These are phyloP conservation scores for Ditula angustiorana DNA, from an alignment of 2,888 invertebrate species.

Conservation along the genomic window DNA sequence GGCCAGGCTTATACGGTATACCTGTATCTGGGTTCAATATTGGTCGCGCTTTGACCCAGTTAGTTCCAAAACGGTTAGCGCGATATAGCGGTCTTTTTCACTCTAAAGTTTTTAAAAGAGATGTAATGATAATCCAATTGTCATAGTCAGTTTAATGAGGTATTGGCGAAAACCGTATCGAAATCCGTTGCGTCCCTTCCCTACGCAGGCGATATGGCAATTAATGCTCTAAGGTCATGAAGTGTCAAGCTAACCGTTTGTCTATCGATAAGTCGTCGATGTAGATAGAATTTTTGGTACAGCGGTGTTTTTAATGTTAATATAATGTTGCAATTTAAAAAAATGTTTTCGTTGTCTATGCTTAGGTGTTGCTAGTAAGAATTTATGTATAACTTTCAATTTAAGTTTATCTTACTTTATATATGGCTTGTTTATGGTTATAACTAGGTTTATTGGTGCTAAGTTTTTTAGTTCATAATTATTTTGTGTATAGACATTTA, in stretches of 20 bases:
- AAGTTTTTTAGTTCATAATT: constrained; percentile 25
- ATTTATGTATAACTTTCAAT: constrained; percentile 17
- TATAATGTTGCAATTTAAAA: constrained; percentile 33
- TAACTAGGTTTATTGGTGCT: constrained; percentile 32
- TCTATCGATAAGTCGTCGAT: not conserved
- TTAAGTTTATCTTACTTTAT: constrained; percentile 38
- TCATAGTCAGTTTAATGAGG: no score
- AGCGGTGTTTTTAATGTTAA: constrained; percentile 37
- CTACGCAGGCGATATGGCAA: constrained; percentile 41
- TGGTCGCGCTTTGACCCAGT: not conserved
- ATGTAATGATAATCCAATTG: no score
- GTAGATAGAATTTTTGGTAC: constrained; percentile 37
- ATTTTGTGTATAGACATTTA: constrained; percentile 26
- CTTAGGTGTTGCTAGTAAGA: constrained; percentile 38
- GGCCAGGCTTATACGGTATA: no score
- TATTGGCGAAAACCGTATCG: no score
- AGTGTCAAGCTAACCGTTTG: not conserved
- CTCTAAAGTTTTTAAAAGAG: no score
- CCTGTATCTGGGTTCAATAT: not conserved
- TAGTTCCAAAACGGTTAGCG: not conserved
- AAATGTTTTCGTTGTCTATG: constrained; percentile 38
- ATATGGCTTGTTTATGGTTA: constrained; percentile 34
- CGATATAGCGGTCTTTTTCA: not conserved
- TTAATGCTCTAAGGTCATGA: not conserved
- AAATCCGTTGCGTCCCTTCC: no score